A percentile compares a stretch with the other conserved stretches of the same genome.
Conservation (phyloP, 1,140 invertebrate genomes). For the Drosophila melanica region DNA sequence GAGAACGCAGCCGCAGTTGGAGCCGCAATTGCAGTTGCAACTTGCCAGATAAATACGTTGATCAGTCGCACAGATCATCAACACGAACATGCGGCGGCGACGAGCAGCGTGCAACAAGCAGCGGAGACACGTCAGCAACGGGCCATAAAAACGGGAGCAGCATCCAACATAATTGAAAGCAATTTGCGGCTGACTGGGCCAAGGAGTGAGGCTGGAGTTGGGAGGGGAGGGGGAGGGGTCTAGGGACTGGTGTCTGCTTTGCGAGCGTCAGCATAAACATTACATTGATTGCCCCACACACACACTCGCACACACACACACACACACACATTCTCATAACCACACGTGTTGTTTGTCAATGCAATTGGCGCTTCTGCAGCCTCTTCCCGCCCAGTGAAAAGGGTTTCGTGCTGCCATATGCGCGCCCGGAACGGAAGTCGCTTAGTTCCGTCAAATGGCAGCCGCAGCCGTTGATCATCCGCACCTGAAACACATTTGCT, state of each 20-base stretch:
- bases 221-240: not conserved
- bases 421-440: slow-evolving; percentile 60
- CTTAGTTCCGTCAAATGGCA: slow-evolving; percentile 66
- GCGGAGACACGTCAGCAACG: slow-evolving; percentile 72
- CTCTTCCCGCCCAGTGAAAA: slow-evolving; percentile 15
- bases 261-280: slow-evolving; percentile 72
- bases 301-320: slow-evolving; percentile 21
- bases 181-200: slow-evolving; percentile 72
- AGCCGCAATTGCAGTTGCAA: slow-evolving; percentile 51
- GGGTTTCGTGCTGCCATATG: slow-evolving; percentile 14
- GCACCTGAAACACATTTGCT: slow-evolving; percentile 50
- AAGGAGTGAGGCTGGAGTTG: not conserved
- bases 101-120: slow-evolving; percentile 28
- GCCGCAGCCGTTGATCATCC: slow-evolving; percentile 44
- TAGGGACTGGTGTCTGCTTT: slow-evolving; percentile 15
- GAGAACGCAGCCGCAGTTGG: slow-evolving; percentile 50
- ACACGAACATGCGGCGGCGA: slow-evolving; percentile 64
- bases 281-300: slow-evolving; percentile 74
- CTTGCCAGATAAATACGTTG: slow-evolving; percentile 72
- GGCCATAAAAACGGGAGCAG: slow-evolving; percentile 79
- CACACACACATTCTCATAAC: too few species aligned
- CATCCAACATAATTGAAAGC: slow-evolving; percentile 81
- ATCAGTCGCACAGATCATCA: slow-evolving; percentile 72
- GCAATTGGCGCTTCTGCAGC: slow-evolving; percentile 35
- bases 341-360: slow-evolving; percentile 81